Evolutionary conservation across 2,888 invertebrate species (phyloP).

Genomic region (Hymenopus coronatus): DNA sequence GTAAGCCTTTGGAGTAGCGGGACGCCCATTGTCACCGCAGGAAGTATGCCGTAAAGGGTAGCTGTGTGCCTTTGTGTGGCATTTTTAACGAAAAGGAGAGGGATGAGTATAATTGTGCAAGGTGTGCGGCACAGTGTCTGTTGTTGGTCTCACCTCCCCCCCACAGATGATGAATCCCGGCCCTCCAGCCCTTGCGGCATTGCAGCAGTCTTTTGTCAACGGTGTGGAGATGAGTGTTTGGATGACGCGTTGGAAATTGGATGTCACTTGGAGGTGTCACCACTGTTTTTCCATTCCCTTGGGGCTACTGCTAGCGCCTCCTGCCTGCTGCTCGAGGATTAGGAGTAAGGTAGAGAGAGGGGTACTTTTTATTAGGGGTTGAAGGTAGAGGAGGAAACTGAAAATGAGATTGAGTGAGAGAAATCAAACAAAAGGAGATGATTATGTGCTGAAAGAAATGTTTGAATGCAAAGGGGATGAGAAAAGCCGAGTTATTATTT

Average conservation of each 20-base stretch:
- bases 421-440: conserved; percentile 1
- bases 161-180: conserved; percentile 1
- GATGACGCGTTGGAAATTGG: conserved; percentile 51
- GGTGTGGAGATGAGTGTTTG: conserved; percentile 12
- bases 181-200: background rate
- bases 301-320: conserved; percentile 1
- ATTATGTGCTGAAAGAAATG: background rate
- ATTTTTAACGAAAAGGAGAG: background rate
- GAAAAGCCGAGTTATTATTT: background rate
- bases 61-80: background rate
- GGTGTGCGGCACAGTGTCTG: background rate
- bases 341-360: conserved; percentile 12
- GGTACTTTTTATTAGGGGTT: conserved; percentile 14
- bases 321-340: conserved; percentile 8
- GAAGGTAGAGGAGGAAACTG: background rate
- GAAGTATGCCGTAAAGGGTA: background rate
- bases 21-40: background rate
- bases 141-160: background rate
- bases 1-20: background rate
- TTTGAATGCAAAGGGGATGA: background rate
- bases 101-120: background rate
- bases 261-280: conserved; percentile 52
- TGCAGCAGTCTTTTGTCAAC: conserved; percentile 31
- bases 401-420: conserved; percentile 1
- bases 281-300: conserved; percentile 41